These are phyloP conservation scores for Sylvilagus floridanus DNA, from an alignment of 2,797 vertebrate species.

Conservation along the genomic window DNA sequence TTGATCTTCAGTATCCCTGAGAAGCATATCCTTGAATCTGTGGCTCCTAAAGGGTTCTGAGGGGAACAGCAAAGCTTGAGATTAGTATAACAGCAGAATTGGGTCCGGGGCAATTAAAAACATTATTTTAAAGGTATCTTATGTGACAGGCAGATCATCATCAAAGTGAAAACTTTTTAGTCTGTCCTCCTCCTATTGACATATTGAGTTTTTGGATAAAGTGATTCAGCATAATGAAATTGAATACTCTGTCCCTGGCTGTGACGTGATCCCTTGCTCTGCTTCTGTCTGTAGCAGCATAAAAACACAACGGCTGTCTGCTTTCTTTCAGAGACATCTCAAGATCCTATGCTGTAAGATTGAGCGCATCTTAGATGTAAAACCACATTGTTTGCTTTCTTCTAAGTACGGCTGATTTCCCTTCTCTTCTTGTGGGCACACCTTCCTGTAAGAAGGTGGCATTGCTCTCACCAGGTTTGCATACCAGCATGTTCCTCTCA, in stretches of 20 bases:
- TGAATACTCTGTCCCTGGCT: conserved; percentile 25
- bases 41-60: conserved; percentile 43
- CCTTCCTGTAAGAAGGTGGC: conserved; percentile 2
- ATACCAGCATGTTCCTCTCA: background rate
- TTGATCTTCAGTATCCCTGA: conserved; percentile 58
- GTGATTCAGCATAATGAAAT: conserved; percentile 10
- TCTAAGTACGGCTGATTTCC: conserved; percentile 20
- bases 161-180: conserved; percentile 49
- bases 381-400: conserved; percentile 31
- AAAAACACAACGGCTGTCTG: conserved; percentile 15
- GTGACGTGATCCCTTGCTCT: conserved; percentile 7
- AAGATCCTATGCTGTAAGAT: conserved; percentile 24
- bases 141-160: conserved; percentile 44
- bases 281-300: background rate
- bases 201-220: conserved; percentile 47
- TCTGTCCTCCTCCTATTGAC: conserved; percentile 36
- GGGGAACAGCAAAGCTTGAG: conserved; percentile 40
- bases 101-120: conserved; percentile 60
- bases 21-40: conserved; percentile 18
- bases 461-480: background rate
- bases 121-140: conserved; percentile 62
- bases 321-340: conserved; percentile 59
- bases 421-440: conserved; percentile 29
- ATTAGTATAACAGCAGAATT: conserved; percentile 62
- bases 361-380: conserved; percentile 35